Base-by-base conservation (phyloP, 2,113 vertebrate genomes). In the Tetraodon nigroviridis region DNA sequence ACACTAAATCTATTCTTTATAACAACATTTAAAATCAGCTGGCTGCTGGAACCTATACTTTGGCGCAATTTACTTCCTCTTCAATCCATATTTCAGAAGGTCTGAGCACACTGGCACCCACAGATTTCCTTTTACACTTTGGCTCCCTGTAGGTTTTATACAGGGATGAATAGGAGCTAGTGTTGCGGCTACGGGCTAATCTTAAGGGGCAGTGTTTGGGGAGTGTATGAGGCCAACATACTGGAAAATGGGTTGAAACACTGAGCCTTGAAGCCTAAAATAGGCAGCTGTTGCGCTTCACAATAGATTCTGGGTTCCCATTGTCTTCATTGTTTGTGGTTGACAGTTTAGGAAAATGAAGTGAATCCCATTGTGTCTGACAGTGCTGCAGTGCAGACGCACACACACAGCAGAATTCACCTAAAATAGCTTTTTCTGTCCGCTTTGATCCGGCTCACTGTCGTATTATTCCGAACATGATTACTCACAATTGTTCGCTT, bases 371-470 rank as follows among this genome's bases (percentile, higher is more conserved):
- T 75, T 78, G 68, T 61, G 60, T 61, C 63, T 80, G 74, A 72
- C 78, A 78, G 78, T 55, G 40, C 55, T 44, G 75, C 42, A 37
- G 58, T 37, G 11, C 54, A 58, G 59, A 5, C 15, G 67, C 69
- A 54, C 54, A 51, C 64, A 64, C 16, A 24, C 52, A 57, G 70
- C 29, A 56, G 54, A 74, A 78, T 71, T 64, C 60, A 55, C 55
- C 73, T 58, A 58, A 76, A 79, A 82, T 79, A 77, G 75, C 73
- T 78, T 65, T 63, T 58, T 64, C 76, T 61, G 73, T 69, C 64
- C 20, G 55, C 70, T 75, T 78, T 71, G 71, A 70, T 74, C 74
- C 61, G 24, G 41, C 70, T 76, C 68, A 27, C 78, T 51, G 54
- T 67, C 60, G 42, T 59, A 67, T 78, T 81, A 76, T 78, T 84